Evolutionary conservation across 2,113 vertebrate genomes (phyloP), one percentile per base, ranked within the genome.

Genomic region (Siniperca knerii): DNA sequence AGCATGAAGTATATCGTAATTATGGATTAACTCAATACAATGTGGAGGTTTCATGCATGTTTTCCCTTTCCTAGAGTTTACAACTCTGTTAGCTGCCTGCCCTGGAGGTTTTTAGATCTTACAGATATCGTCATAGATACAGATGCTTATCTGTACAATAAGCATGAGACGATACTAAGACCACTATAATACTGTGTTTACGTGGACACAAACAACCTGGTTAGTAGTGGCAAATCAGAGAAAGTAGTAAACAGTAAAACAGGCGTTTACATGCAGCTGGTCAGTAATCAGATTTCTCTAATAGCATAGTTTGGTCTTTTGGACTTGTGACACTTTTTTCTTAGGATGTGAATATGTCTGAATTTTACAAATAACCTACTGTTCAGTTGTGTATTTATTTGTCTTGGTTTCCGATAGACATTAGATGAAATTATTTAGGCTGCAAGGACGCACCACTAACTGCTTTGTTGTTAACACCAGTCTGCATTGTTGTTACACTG

Each of bases 11-110:
- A 8, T 52, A 54, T 18, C 54, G 65, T 78, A n/a, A 80, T 74
- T 57, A 81, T 33, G 55, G 55, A 83, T 74, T n/a, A 42, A 33
- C 54, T 86, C 85, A 52, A 75, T 84, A 75, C 50, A 79, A 42
- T 4, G 50, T 69, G 66, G 33, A 44, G n/a, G 70, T 71, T 72
- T 86, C 7, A 62, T 29, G 58, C 62, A 29, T 25, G 48, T 70
- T 54, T 73, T 20, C 12, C 15, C 15, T 54, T 71, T 11, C 8
- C 21, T 15, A 42, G 46, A 7, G 15, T 52, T 62, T 20, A 35
- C 25, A 29, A 4, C 44, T 71, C 67, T 42, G 23, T 61, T 29
- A 50, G 64, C 54, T 6, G 57, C 40, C 33, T 5, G 48, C 46
- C 67, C 71, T 44, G 37, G 35, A 76, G 35, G 46, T 1, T 66